Conservation (phyloP, 2,797 vertebrate genomes). For the Anas acuta region DNA sequence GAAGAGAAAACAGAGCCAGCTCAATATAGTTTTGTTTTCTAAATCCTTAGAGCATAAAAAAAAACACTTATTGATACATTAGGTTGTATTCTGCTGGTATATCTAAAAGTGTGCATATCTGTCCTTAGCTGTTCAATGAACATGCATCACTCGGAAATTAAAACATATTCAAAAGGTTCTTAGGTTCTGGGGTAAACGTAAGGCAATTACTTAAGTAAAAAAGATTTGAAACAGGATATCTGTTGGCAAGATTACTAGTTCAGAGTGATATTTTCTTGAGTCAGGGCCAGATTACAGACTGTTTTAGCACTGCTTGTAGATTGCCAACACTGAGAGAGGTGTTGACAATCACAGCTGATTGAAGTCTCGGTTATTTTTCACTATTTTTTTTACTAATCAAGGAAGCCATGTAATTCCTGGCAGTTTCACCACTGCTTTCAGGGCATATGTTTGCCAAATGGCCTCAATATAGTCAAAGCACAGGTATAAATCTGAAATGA, state of each 20-base stretch:
- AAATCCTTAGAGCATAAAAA: background rate
- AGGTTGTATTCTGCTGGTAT: background rate
- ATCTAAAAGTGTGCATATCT: background rate
- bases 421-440: constrained; percentile 1
- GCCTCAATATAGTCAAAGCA: background rate
- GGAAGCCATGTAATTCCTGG: background rate
- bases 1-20: background rate
- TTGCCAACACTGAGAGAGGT: constrained; percentile 46
- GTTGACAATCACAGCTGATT: constrained; percentile 64
- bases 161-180: background rate
- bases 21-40: background rate
- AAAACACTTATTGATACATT: background rate
- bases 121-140: background rate
- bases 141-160: background rate
- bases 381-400: constrained; percentile 2
- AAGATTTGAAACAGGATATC: background rate
- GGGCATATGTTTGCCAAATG: background rate
- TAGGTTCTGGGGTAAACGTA: background rate
- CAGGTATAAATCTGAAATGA: background rate
- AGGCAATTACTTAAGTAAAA: background rate
- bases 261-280: constrained; percentile 52
- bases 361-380: constrained; percentile 32
- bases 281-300: constrained; percentile 18
- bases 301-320: constrained; percentile 34
- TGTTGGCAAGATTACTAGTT: constrained; percentile 12